phyloP scores from a whole-genome alignment of 1,140 invertebrate genomes.

The Magallana gigas region DNA sequence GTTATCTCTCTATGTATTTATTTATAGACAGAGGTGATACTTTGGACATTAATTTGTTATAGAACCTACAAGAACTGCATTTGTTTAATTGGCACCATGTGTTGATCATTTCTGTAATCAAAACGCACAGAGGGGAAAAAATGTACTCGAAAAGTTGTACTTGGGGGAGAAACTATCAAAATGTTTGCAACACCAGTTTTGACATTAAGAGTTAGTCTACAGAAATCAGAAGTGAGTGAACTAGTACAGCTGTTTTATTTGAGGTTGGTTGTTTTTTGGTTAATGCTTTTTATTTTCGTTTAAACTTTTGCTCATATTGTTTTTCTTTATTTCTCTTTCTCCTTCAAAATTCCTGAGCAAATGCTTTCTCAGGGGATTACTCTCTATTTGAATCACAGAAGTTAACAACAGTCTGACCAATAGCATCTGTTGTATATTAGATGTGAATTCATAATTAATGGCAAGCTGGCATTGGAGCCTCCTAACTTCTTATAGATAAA shows the following conservation, averaged over 20 bases:
- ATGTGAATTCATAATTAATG: conserved; percentile 38
- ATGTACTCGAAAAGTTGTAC: conserved; percentile 19
- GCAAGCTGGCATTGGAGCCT: not conserved
- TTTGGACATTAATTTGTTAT: conserved; percentile 49
- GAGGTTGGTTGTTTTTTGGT: conserved; percentile 10
- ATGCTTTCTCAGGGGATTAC: conserved; percentile 25
- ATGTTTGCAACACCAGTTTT: conserved; percentile 34
- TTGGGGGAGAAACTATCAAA: not conserved
- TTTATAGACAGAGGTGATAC: conserved; percentile 42
- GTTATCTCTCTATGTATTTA: conserved; percentile 29
- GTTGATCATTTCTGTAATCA: conserved; percentile 37
- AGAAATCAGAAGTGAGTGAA: not conserved
- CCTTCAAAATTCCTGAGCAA: not conserved
- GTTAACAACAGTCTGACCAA: conserved; percentile 17
- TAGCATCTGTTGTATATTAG: conserved; percentile 36
- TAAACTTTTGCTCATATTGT: no score
- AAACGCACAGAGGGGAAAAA: conserved; percentile 34
- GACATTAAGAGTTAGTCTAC: conserved; percentile 27
- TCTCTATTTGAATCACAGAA: conserved; percentile 24
- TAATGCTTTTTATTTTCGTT: not conserved
- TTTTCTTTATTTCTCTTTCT: not conserved
- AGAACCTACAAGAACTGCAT: conserved; percentile 17
- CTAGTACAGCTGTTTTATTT: conserved; percentile 3
- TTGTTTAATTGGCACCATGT: conserved; percentile 45
- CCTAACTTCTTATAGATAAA: conserved; percentile 31